A percentile compares a stretch with the other conserved stretches of the same genome.
Conservation (phyloP, 2,113 vertebrate genomes). For the Clarias gariepinus region DNA sequence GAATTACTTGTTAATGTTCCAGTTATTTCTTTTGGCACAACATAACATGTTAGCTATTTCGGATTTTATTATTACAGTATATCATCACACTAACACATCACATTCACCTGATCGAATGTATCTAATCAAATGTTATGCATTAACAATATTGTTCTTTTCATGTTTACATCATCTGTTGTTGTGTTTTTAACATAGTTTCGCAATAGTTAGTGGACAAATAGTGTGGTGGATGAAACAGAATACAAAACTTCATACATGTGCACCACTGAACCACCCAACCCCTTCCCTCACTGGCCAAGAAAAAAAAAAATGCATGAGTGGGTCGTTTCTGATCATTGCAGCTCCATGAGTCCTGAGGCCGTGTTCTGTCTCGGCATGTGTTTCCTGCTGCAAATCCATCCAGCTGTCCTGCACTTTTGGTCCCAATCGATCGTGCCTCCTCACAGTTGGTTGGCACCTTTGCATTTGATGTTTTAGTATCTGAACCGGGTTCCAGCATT, state of each 20-base stretch:
- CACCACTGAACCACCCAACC: too few species aligned
- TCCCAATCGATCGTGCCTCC: conserved; percentile 62
- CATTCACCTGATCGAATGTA: background rate
- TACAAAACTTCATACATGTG: background rate
- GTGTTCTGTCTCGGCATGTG: conserved; percentile 23
- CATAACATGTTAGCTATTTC: background rate
- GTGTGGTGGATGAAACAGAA: background rate
- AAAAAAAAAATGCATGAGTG: background rate
- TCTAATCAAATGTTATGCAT: background rate
- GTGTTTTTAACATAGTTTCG: background rate
- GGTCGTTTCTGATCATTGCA: conserved; percentile 10
- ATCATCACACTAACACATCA: background rate
- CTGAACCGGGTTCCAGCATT: conserved; percentile 27
- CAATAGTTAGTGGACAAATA: background rate
- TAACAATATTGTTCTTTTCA: background rate
- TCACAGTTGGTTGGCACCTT: conserved; percentile 49
- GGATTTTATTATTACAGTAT: background rate
- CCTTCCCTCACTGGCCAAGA: background rate
- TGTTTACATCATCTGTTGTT: background rate
- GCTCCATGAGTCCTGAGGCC: conserved; percentile 15
- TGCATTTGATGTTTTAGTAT: conserved; percentile 61
- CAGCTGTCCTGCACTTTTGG: conserved; percentile 47
- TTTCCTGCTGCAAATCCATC: conserved; percentile 13
- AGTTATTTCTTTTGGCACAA: background rate
- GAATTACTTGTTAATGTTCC: background rate